Conservation (phyloP, 2,113 vertebrate genomes). For the Thalassarche chlororhynchos region DNA sequence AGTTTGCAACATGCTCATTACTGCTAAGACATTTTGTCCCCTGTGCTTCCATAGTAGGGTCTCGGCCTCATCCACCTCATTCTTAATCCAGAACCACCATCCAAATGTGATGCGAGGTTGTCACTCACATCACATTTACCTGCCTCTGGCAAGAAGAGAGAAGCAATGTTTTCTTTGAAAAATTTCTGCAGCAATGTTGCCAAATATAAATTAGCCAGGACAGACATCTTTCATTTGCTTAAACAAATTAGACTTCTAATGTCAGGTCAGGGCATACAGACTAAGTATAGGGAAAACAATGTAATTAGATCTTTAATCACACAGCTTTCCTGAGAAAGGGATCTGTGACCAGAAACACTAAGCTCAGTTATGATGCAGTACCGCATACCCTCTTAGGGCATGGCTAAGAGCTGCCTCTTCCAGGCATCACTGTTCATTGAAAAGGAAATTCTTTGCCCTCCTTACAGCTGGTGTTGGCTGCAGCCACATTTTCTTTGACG, state of each 20-base stretch:
- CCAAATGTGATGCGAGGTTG: neutral
- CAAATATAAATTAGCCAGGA: neutral
- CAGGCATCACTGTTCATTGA: neutral
- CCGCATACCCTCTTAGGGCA: neutral
- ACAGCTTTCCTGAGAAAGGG: neutral
- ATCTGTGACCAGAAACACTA: neutral
- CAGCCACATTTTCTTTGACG: neutral
- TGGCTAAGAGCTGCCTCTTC: neutral
- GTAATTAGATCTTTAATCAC: conserved; percentile 33
- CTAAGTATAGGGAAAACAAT: neutral
- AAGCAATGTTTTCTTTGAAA: neutral
- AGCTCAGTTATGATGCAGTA: neutral
- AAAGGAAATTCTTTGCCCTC: neutral
- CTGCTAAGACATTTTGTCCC: neutral
- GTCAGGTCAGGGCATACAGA: neutral
- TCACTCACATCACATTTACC: neutral
- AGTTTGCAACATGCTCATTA: neutral
- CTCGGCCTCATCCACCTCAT: neutral
- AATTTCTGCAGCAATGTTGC: neutral
- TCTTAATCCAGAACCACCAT: neutral
- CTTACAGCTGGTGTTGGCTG: neutral
- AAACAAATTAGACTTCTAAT: neutral
- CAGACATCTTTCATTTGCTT: conserved; percentile 8
- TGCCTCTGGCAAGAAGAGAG: neutral
- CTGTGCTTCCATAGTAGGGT: neutral